Conservation (phyloP, 2,888 invertebrate genomes). For the Sympetrum striolatum region DNA sequence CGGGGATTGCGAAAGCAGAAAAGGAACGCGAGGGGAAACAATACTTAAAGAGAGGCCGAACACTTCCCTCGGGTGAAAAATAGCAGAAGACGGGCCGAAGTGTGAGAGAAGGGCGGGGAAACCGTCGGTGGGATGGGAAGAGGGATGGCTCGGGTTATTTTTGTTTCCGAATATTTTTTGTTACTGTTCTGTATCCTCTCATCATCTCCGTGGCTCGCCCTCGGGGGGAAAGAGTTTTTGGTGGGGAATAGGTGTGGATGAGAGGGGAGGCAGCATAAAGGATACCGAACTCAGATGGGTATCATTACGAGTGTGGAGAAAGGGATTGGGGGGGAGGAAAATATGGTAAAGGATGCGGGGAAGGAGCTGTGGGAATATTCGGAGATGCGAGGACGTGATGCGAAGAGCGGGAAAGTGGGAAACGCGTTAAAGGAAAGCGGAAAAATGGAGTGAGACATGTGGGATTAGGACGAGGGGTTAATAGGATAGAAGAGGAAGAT, state of each 20-base stretch:
- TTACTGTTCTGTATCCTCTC: background rate
- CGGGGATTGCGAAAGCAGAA: background rate
- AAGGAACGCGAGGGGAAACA: background rate
- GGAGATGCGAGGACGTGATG: background rate
- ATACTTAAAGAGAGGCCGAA: background rate
- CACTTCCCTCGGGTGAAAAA: background rate
- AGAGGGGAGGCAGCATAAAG: background rate
- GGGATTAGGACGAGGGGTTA: background rate
- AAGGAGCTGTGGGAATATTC: background rate
- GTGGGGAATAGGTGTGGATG: background rate
- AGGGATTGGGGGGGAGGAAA: background rate
- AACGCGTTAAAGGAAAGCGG: background rate
- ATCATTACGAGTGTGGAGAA: background rate
- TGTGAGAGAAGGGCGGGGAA: background rate
- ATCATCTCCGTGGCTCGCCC: background rate
- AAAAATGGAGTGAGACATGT: background rate
- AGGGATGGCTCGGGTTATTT: background rate
- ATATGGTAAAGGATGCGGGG: background rate
- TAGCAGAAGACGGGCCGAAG: background rate
- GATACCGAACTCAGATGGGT: background rate
- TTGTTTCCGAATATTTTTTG: background rate
- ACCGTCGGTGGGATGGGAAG: background rate
- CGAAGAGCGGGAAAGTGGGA: background rate
- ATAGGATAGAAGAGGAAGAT: background rate
- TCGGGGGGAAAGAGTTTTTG: background rate